phyloP scores from a whole-genome alignment of 2,888 invertebrate species.

The Odontocolon sp. region DNA sequence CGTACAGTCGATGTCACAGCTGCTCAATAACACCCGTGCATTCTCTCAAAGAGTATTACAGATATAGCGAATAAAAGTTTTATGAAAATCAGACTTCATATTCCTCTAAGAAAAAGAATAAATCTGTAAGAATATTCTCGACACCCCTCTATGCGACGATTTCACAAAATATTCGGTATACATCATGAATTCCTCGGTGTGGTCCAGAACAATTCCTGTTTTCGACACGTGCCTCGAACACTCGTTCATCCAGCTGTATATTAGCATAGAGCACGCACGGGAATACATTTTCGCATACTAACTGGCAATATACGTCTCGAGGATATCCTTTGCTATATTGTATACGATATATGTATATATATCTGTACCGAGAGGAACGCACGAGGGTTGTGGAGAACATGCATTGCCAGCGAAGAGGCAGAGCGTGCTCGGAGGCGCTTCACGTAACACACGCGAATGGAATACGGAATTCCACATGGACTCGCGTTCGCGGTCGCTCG shows the following conservation, averaged over 20 bases:
- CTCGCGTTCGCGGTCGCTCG: slow-evolving; percentile 58
- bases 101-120: too few species aligned
- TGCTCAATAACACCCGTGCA: too few species aligned
- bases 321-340: slow-evolving; percentile 33
- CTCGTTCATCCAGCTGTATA: slow-evolving; percentile 4
- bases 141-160: not conserved
- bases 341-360: not conserved
- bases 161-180: too few species aligned
- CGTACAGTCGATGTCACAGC: too few species aligned
- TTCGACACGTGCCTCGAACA: slow-evolving; percentile 34
- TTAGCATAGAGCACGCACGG: not conserved
- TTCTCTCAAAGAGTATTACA: too few species aligned
- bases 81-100: too few species aligned
- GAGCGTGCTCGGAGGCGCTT: slow-evolving; percentile 54
- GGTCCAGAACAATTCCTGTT: slow-evolving; percentile 23
- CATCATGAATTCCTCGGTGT: slow-evolving; percentile 5
- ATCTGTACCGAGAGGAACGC: not conserved
- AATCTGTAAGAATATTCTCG: slow-evolving; percentile 1
- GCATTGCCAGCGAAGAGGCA: slow-evolving; percentile 1
- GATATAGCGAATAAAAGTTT: too few species aligned
- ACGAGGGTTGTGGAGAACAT: slow-evolving; percentile 18
- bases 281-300: slow-evolving; percentile 41
- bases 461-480: slow-evolving; percentile 71
- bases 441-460: slow-evolving; percentile 68
- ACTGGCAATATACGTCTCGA: slow-evolving; percentile 16